Evolutionary conservation across 1,140 invertebrate genomes (phyloP).

Genomic region (Tachypleus tridentatus): DNA sequence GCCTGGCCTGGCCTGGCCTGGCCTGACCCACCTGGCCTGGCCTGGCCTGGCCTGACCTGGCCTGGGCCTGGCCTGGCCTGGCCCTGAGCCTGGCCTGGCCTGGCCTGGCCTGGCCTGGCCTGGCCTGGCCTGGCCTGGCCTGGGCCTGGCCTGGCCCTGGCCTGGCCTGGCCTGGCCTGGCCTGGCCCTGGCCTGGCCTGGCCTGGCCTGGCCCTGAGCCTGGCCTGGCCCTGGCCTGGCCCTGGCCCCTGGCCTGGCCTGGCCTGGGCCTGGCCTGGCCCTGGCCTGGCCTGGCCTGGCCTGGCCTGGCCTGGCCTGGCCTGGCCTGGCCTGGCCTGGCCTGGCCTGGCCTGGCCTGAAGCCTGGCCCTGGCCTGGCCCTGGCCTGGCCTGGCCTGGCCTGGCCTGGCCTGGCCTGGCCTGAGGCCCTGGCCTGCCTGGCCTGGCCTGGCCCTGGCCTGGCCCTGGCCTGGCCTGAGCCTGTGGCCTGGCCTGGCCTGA

Average conservation of each 20-base stretch:
- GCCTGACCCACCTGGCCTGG: slow-evolving; percentile 23
- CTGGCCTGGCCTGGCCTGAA: slow-evolving; percentile 22
- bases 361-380: too few species aligned
- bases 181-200: too few species aligned
- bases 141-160: too few species aligned
- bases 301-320: slow-evolving; percentile 26
- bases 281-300: slow-evolving; percentile 18
- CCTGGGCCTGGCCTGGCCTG: slow-evolving; percentile 26
- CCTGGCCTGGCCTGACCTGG: slow-evolving; percentile 26
- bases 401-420: slow-evolving; percentile 21
- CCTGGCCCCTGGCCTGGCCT: too few species aligned
- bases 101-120: slow-evolving; percentile 25
- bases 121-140: slow-evolving; percentile 18
- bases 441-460: too few species aligned
- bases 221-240: too few species aligned
- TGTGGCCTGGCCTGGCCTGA: too few species aligned
- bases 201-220: slow-evolving; percentile 24
- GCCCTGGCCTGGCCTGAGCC: slow-evolving; percentile 18
- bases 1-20: slow-evolving; percentile 23
- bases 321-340: slow-evolving; percentile 23
- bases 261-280: slow-evolving; percentile 22
- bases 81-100: slow-evolving; percentile 23
- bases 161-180: slow-evolving; percentile 23
- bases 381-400: slow-evolving; percentile 19
- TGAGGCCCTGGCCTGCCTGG: slow-evolving; percentile 18